Base-by-base conservation (phyloP, 2,888 invertebrate species). In the Eristalinus aeneus region DNA sequence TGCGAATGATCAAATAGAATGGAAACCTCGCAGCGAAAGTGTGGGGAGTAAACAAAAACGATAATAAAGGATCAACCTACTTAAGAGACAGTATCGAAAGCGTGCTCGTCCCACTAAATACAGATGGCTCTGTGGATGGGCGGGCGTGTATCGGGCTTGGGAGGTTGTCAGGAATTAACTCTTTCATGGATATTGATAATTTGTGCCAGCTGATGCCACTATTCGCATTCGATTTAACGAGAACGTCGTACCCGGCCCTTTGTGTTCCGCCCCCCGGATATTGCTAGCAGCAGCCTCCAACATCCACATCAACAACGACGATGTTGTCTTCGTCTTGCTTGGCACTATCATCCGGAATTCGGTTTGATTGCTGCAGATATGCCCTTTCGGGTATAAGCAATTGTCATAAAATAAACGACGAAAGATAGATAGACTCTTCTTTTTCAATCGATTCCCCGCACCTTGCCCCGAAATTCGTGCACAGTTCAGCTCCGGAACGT, bases 101-200 rank as follows among this genome's bases (percentile, higher is more conserved):
- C 8, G 16, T 36, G 58, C 34, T 58, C 34, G 22, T 27, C 27
- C 34, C 22, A 22, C 16, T 53, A 16, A n/a, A 34, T 67, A 22
- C 54, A 16, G 39, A n/a, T 34, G 20, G 53, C 53, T 27, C 20
- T n/a, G 8, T 23, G 3, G 65, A n/a, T 27, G 31, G 34, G 39
- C 36, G 64, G 58, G 31, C 46, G 46, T 46, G 46, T 46, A 16
- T 46, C 46, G 16, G 46, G 46, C 16, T 20, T 23, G 23, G n/a
- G 27, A 20, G 36, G 16, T 64, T 73, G 65, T 54, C 63, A 74
- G 67, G 74, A 82, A 82, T 82, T 86, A 86, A 86, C 82, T 86
- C 86, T 67, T 86, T 86, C 86, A 82, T 82, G 74, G 77, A 78
- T 86, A 86, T 81, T 78, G 86, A 81, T 86, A 86, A 78, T 77